phyloP scores from a whole-genome alignment of 2,888 invertebrate species.

The Aricia artaxerxes region DNA sequence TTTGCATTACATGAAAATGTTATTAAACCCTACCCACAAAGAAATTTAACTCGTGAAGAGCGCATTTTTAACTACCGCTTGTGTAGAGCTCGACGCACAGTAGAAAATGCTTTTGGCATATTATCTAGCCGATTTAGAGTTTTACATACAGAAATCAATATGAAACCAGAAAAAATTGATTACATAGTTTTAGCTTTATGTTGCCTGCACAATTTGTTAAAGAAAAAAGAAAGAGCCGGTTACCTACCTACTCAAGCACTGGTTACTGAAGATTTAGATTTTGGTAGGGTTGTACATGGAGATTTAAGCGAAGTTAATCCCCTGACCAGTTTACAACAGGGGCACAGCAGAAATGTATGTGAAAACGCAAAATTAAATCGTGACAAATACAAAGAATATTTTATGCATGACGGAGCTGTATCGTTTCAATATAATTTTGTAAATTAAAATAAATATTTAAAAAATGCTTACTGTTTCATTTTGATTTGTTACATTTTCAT shows the following conservation, averaged over 20 bases:
- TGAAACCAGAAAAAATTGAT: too few relatives aligned
- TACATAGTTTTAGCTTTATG: constrained; percentile 18
- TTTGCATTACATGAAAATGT: too few relatives aligned
- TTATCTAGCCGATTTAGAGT: constrained; percentile 23
- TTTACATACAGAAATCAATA: neutral
- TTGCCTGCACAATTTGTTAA: constrained; percentile 25
- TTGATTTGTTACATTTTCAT: neutral
- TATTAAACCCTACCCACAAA: too few relatives aligned
- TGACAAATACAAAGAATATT: constrained; percentile 26
- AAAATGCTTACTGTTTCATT: constrained; percentile 26
- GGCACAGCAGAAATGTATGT: constrained; percentile 19
- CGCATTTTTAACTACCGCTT: too few relatives aligned
- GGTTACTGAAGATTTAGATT: too few relatives aligned
- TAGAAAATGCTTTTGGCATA: constrained; percentile 25
- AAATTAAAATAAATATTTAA: constrained; percentile 26
- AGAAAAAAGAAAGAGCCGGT: constrained; percentile 21
- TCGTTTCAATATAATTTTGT: constrained; percentile 15
- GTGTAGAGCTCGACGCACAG: constrained; percentile 19
- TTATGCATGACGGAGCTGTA: constrained; percentile 1
- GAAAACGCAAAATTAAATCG: constrained; percentile 19
- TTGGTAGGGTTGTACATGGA: neutral
- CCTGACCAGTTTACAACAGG: constrained; percentile 15
- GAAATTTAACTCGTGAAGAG: too few relatives aligned
- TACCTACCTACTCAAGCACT: constrained; percentile 27
- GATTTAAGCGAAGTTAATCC: constrained; percentile 25